Percentiles rank a stretch among this genome's conserved stretches.
Evolutionary conservation across 2,797 vertebrate genomes (phyloP).

Genomic region (Oreonectes daqikongensis): DNA sequence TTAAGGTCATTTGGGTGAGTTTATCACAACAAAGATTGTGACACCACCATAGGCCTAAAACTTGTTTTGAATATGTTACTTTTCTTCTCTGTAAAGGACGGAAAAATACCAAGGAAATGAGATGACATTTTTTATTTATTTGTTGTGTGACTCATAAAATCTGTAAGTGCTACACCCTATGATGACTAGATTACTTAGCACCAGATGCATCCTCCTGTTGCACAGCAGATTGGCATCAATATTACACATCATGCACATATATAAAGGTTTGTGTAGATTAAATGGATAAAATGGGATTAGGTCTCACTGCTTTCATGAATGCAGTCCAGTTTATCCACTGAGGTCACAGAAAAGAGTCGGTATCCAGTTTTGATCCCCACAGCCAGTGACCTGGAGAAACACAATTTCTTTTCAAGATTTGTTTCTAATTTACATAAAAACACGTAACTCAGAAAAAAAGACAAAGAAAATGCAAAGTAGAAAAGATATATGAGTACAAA

Average conservation of each 20-base stretch:
- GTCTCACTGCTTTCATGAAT: conserved; percentile 90
- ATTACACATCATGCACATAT: not conserved
- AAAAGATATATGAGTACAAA: not conserved
- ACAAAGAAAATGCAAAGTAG: not conserved
- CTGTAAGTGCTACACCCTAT: conserved; percentile 13
- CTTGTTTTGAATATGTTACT: not conserved
- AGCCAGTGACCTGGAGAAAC: conserved; percentile 83
- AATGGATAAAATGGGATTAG: not conserved
- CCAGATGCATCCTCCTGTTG: not conserved
- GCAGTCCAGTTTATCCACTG: conserved; percentile 91
- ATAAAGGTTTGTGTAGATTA: not conserved
- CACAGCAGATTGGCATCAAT: not conserved
- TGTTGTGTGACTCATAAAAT: conserved; percentile 13
- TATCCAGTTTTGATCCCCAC: conserved; percentile 88
- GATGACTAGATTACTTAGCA: not conserved
- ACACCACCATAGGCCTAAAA: not conserved
- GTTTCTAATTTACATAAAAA: not conserved
- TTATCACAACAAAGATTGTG: not conserved
- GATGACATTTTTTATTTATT: not conserved
- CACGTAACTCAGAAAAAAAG: not conserved
- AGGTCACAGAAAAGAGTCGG: conserved; percentile 89
- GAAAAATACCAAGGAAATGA: conserved; percentile 2
- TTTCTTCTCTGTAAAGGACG: not conserved
- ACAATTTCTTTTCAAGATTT: not conserved
- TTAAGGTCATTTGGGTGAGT: not conserved